Base-by-base conservation (phyloP, 2,888 invertebrate species). In the Andrena haemorrhoa region DNA sequence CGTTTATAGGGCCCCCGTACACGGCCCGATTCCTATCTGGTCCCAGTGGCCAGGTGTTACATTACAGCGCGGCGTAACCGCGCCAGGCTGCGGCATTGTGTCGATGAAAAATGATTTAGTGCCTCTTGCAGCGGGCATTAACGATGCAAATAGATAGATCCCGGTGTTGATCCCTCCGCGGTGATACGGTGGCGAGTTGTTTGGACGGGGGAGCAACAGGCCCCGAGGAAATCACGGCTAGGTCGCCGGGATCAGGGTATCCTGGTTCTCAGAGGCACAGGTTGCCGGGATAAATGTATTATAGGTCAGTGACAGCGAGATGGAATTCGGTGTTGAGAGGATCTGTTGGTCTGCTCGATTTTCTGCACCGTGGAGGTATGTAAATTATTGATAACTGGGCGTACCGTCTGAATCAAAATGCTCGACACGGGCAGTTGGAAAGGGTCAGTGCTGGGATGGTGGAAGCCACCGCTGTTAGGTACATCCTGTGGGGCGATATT, bases 121-220 rank as follows among this genome's bases (percentile, higher is more conserved):
- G 72, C 72, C 72, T 56, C 65, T 64, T 65, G 47, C 82, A 56
- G 12, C 31, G 60, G 49, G 53, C 69, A 82, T 82, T 82, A 82
- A 73, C 82, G 82, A 83, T 82, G 76, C 82, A 83, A 73, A 82
- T 77, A 65, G 82, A 83, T 69, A 82, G 82, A 83, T 82, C 63
- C 31, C 26, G 20, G n/a, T 0, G 20, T 0, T 58, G 69, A 61
- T 69, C 70, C 53, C 20, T 53, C 41, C 53, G 23, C 12, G 3
- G 16, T 35, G 80, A 77, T 70, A 71, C 51, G 47, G 63, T 7
- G 20, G 20, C 12, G 0, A 51, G n/a, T 61, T 60, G 74, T 31
- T 23, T n/a, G 7, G 20, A 20, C 4, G 29, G 33, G n/a, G 33
- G 49, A 61, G 53, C 26, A 78, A 66, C 53, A 61, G 23, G 64